A percentile compares a stretch with the other conserved stretches of the same genome.
Conservation (phyloP, 2,888 invertebrate species). For the Ochropleura plecta region DNA sequence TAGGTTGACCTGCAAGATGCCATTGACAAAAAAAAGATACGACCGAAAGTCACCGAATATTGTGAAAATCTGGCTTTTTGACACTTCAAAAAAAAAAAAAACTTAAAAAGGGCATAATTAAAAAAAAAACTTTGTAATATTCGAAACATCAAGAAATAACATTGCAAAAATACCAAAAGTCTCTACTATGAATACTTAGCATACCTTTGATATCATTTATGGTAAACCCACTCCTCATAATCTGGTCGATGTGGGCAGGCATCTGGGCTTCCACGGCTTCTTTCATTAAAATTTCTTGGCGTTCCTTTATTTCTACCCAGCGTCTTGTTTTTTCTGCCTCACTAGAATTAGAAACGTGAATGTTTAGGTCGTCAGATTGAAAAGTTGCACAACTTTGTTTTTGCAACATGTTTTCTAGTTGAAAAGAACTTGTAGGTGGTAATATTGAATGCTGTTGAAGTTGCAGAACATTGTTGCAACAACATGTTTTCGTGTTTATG, state of each 20-base stretch:
- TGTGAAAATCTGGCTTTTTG: constrained; percentile 10
- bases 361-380: neutral
- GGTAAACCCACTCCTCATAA: constrained; percentile 97
- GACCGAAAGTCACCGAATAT: no score
- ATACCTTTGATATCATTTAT: constrained; percentile 98
- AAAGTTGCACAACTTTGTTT: neutral
- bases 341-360: constrained; percentile 80
- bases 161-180: neutral
- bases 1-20: no score
- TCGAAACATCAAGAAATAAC: constrained; percentile 13
- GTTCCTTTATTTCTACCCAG: constrained; percentile 97
- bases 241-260: constrained; percentile 96
- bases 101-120: neutral
- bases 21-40: no score
- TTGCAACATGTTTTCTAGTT: neutral
- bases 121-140: neutral
- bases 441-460: neutral
- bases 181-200: neutral
- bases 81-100: neutral
- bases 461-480: neutral
- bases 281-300: constrained; percentile 94
- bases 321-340: constrained; percentile 95
- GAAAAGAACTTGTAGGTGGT: neutral
- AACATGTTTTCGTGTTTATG: neutral
- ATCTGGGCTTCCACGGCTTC: constrained; percentile 93